Evolutionary conservation across 2,888 invertebrate species (phyloP).

Genomic region (Slavum lentiscoides): DNA sequence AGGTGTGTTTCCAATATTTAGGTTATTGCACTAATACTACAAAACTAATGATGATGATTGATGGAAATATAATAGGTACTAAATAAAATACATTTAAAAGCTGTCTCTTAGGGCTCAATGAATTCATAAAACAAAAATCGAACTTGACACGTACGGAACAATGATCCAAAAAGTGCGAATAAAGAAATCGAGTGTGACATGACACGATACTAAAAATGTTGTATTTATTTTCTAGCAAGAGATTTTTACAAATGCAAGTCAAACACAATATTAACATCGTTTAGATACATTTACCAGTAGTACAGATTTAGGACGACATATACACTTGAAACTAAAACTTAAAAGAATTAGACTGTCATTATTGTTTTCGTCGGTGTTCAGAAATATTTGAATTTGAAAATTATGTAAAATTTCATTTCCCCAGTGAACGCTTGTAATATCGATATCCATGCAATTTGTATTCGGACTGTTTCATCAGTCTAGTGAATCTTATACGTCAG

Average conservation of each 20-base stretch:
- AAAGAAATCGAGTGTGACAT: slow-evolving; percentile 26
- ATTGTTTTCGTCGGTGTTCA: slow-evolving; percentile 47
- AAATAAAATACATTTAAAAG: background rate
- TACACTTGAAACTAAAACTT: slow-evolving; percentile 37
- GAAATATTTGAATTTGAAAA: slow-evolving; percentile 39
- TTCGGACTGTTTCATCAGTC: background rate
- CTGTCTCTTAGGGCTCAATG: background rate
- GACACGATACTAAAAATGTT: background rate
- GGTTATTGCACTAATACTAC: slow-evolving; percentile 33
- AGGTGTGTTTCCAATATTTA: slow-evolving; percentile 39
- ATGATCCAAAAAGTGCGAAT: background rate
- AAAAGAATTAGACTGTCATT: slow-evolving; percentile 44
- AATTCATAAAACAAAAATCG: background rate
- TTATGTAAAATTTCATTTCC: slow-evolving; percentile 41
- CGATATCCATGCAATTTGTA: slow-evolving; percentile 37
- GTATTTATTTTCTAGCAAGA: background rate
- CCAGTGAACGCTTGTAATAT: background rate
- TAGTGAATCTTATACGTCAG: slow-evolving; percentile 31
- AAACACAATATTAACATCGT: slow-evolving; percentile 44
- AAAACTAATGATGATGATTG: slow-evolving; percentile 29
- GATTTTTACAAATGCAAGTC: background rate
- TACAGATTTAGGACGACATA: slow-evolving; percentile 33
- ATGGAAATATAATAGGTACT: slow-evolving; percentile 15
- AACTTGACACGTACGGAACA: background rate
- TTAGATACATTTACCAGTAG: slow-evolving; percentile 28